phyloP scores from a whole-genome alignment of 2,797 vertebrate genomes.

The Tragopan temminckii region DNA sequence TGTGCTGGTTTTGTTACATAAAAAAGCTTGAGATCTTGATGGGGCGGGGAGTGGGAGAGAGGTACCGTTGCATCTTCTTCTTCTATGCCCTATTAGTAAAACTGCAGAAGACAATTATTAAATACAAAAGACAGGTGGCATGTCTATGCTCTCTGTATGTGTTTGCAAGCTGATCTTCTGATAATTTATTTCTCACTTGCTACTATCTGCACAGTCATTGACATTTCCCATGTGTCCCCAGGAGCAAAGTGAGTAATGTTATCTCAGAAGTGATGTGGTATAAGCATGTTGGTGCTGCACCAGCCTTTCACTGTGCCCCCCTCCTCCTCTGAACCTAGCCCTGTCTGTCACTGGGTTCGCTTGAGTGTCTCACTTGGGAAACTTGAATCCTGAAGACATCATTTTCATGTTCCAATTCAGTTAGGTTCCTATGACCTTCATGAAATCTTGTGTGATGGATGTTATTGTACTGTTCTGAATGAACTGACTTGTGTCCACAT shows the following conservation, averaged over 20 bases:
- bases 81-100: neutral
- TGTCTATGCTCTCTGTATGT: neutral
- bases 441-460: rapidly evolving
- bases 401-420: neutral
- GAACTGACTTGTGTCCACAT: neutral
- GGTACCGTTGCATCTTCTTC: too few relatives aligned
- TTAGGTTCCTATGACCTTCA: neutral
- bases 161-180: neutral
- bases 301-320: neutral
- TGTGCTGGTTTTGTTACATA: too few relatives aligned
- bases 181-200: neutral
- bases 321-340: neutral
- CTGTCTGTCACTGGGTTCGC: neutral
- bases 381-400: neutral
- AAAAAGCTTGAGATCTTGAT: too few relatives aligned
- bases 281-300: neutral
- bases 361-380: rapidly evolving
- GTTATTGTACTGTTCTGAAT: neutral
- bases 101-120: neutral
- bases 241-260: neutral
- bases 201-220: neutral
- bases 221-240: neutral
- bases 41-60: too few relatives aligned
- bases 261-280: neutral
- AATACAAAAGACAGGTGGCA: neutral